Evolutionary conservation across 1,140 invertebrate species (phyloP).

Genomic region (Pseudomyrmex pallidus): DNA sequence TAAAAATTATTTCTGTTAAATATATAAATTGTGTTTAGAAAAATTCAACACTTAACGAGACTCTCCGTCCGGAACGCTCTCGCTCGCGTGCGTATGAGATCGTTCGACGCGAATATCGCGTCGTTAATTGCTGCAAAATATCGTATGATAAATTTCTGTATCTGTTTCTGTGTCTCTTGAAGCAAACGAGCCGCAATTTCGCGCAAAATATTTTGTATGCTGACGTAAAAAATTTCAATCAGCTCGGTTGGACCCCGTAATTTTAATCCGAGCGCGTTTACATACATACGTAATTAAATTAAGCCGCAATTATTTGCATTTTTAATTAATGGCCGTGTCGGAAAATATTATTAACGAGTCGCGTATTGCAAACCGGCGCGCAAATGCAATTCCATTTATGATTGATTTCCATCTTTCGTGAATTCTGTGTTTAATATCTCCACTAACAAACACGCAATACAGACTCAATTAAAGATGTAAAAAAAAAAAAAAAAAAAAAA

Average conservation of each 20-base stretch:
- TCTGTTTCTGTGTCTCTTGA: conserved; percentile 40
- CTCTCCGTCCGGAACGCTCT: neutral
- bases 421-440: conserved; percentile 8
- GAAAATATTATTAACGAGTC: conserved; percentile 52
- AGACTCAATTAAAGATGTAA: neutral
- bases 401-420: conserved; percentile 9
- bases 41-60: neutral
- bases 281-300: conserved; percentile 45
- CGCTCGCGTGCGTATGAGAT: neutral
- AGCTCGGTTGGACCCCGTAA: conserved; percentile 40
- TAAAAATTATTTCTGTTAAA: too few relatives aligned
- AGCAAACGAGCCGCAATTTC: conserved; percentile 36
- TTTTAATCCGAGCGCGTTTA: conserved; percentile 52
- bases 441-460: conserved; percentile 3
- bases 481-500: neutral
- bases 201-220: conserved; percentile 46
- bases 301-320: conserved; percentile 60
- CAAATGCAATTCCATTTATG: conserved; percentile 34
- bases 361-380: conserved; percentile 3
- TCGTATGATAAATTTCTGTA: conserved; percentile 20
- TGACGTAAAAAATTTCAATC: conserved; percentile 53
- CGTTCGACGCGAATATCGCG: neutral
- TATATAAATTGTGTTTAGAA: neutral
- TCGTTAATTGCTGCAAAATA: conserved; percentile 9
- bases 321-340: conserved; percentile 49